Conservation (phyloP, 1,140 invertebrate species). For the Camponotus vicinus region DNA sequence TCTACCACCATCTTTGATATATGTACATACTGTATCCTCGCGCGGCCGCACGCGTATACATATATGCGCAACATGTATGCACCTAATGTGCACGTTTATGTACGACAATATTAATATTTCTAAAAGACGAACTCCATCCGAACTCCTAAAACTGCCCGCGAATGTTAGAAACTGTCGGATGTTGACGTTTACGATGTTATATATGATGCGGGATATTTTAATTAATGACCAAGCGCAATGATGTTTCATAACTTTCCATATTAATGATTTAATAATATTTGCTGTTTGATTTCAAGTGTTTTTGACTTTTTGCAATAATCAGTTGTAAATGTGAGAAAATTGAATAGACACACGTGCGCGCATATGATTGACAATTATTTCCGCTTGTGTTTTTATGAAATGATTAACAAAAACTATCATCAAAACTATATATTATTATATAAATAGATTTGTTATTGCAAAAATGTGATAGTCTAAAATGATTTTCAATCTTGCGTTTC, state of each 20-base stretch:
- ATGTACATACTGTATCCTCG: conserved; percentile 62
- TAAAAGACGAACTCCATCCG: conserved; percentile 33
- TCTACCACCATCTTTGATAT: conserved; percentile 71
- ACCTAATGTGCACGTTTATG: conserved; percentile 36
- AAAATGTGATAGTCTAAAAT: neutral
- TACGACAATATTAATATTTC: conserved; percentile 44
- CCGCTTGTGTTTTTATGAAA: neutral
- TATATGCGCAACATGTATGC: conserved; percentile 44
- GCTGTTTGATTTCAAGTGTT: neutral
- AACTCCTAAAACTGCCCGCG: conserved; percentile 50
- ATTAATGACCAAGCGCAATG: neutral
- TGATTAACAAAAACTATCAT: neutral
- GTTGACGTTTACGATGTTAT: neutral
- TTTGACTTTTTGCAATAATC: neutral
- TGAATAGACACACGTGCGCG: neutral
- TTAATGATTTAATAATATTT: conserved; percentile 35
- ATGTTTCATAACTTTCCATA: conserved; percentile 16
- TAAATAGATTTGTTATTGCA: neutral
- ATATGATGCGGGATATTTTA: conserved; percentile 6
- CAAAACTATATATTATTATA: neutral
- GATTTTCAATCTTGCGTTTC: neutral
- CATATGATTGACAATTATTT: neutral
- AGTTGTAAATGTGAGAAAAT: neutral
- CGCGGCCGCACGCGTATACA: conserved; percentile 50
- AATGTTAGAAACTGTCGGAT: conserved; percentile 28